Evolutionary conservation across 2,888 invertebrate genomes (phyloP).

Genomic region (Leucoptera coffeella): DNA sequence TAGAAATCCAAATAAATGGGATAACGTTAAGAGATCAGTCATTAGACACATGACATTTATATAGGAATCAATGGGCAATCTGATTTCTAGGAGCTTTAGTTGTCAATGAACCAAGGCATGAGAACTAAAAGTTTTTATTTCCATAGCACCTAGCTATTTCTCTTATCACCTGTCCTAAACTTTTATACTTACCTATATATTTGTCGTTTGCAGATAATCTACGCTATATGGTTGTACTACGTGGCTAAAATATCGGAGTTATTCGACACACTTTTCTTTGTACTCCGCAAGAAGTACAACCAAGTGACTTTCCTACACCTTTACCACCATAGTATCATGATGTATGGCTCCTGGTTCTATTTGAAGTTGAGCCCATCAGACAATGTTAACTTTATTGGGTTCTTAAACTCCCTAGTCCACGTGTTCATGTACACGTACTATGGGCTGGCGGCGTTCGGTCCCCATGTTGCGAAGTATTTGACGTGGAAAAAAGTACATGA

Average conservation of each 20-base stretch:
- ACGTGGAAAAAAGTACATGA: constrained; percentile 84
- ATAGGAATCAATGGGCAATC: too few species aligned
- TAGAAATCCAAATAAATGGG: too few species aligned
- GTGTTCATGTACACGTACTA: constrained; percentile 81
- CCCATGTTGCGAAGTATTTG: constrained; percentile 64
- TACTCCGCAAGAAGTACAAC: constrained; percentile 67
- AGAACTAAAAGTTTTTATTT: too few species aligned
- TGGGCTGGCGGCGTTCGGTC: constrained; percentile 69
- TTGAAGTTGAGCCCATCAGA: constrained; percentile 70
- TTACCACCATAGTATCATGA: constrained; percentile 77
- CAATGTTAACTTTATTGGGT: constrained; percentile 63
- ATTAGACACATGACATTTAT: too few species aligned
- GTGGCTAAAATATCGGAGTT: constrained; percentile 71
- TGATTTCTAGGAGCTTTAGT: too few species aligned
- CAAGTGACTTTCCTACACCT: constrained; percentile 86
- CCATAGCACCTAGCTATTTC: too few species aligned
- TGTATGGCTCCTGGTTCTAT: constrained; percentile 68
- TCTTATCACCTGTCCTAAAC: too few species aligned
- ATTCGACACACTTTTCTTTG: constrained; percentile 80
- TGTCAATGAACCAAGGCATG: too few species aligned
- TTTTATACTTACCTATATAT: too few species aligned
- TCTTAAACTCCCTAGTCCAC: constrained; percentile 71
- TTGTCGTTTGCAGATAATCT: constrained; percentile 40
- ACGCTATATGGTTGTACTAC: constrained; percentile 60
- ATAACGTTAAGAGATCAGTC: too few species aligned